A percentile compares a stretch with the other conserved stretches of the same genome.
Conservation (phyloP, 2,888 invertebrate genomes). For the Cacoxenus indagator region DNA sequence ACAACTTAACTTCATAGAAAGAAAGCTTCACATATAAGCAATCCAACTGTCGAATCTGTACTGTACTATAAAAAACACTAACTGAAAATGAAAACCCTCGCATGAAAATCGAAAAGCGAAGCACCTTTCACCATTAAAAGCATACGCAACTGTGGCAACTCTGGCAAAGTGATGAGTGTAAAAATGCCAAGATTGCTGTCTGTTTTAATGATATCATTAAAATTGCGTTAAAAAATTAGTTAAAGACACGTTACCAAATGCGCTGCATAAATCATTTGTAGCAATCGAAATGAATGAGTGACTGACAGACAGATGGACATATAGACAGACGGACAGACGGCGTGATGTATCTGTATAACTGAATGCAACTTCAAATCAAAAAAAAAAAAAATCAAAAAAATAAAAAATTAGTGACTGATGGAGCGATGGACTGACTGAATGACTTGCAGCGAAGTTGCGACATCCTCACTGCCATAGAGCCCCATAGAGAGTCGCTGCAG, state of each 20-base stretch:
- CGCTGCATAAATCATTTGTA: constrained; percentile 22
- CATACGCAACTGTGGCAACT: neutral
- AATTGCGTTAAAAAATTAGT: constrained; percentile 62
- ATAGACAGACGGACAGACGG: neutral
- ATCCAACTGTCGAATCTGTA: too few species aligned
- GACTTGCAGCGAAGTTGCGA: neutral
- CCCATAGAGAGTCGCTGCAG: neutral
- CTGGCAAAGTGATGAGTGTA: neutral
- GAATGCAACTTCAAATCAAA: neutral
- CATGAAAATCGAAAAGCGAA: too few species aligned
- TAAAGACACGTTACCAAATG: constrained; percentile 28
- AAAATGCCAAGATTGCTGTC: neutral
- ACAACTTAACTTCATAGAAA: too few species aligned
- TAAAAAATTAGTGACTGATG: too few species aligned
- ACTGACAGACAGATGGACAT: neutral
- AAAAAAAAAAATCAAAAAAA: too few species aligned
- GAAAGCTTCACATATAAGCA: too few species aligned
- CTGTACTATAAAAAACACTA: too few species aligned
- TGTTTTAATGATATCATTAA: constrained; percentile 34
- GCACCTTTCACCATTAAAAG: neutral
- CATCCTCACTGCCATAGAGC: too few species aligned
- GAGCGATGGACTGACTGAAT: neutral
- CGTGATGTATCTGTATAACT: neutral
- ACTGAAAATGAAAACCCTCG: too few species aligned
- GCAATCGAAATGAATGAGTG: neutral